Base-by-base conservation (phyloP, 2,888 invertebrate genomes). In the Caenorhabditis sulstoni region DNA sequence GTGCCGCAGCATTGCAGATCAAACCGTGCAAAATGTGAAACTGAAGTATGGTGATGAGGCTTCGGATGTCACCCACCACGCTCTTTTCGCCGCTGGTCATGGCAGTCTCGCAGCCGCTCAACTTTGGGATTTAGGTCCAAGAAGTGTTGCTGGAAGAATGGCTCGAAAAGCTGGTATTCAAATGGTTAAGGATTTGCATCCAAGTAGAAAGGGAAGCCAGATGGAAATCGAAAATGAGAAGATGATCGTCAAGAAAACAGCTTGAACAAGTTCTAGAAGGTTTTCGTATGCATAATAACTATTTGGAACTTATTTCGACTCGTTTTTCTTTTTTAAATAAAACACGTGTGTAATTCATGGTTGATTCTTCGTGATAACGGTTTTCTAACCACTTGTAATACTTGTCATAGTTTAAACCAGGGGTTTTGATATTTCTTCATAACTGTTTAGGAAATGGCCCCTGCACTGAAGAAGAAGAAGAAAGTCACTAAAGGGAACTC, bases 31-130 rank as follows among this genome's bases (percentile, higher is more conserved):
- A 87, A 93, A 94, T 66, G 94, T 95, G 47, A 92, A 93, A 85
- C 93, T 94, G 89, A 94, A 93, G 94, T 94, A 94, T 91, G 94
- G 94, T 0, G 90, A 91, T 12, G 93, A 94, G 16, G 94, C 93
- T 29, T 94, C 94, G 0, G 91, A 92, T 78, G 91, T 94, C 4
- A 93, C 94, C 0, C 93, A 93, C 53, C 93, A 94, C 86, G 93
- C 94, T 0, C 92, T 94, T 53, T 93, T 93, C 85, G 93, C 94
- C 0, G 93, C 94, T 5, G 94, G 94, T 9, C 94, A 95, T 91
- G 92, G 94, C 0, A 93, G 93, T 41, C 91, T 92, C 85, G 93
- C 94, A 1, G 93, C 93, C 29, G 92, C 93, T 85, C 94, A 94
- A 91, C 92, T 93, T 0, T 93, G 92, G 88, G 92, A 93, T 80